Base-by-base conservation (phyloP, 2,888 invertebrate species). In the Meiosimyza platycephala region DNA sequence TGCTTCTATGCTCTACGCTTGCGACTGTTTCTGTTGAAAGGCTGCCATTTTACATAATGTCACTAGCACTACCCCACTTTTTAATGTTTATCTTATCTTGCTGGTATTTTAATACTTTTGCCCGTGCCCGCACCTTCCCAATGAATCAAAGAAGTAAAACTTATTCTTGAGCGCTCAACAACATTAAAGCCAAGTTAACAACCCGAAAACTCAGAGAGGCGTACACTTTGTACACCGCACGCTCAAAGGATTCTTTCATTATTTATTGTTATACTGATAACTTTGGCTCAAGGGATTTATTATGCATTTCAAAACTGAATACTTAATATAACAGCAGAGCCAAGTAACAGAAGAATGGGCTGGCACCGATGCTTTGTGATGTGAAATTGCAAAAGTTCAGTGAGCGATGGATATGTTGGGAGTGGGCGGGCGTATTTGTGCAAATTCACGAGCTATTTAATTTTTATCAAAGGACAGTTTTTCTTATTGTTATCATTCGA, bases 191-290 rank as follows among this genome's bases (percentile, higher is more conserved):
- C 76, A 75, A 78, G 76, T 77, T 79, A 78, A 79, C 77, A 77
- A 77, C 76, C 76, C 74, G 74, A 76, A 78, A 77, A 79, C 75
- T 73, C 75, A 76, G 69, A 75, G 60, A 59, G 73, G 76, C 72
- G 72, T 75, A 67, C 57, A 67, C 13, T 52, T 70, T 63, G 62
- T 40, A 40, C 40, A 52, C 40, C 51, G 64, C 50, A 63, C 70
- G 63, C 70, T 70, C 70, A 70, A 70, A 70, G 70, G 70, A 70
- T 70, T 70, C 70, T 71, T 72, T 76, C 74, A 76, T 76, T 76
- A 76, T 76, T 74, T 76, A 76, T 72, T 74, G 68, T 74, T 62
- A 52, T 47, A 51, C 71, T 68, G 75, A 75, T 74, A 75, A 71
- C 75, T 74, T 74, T 52, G 33, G 66, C 67, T 60, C 47, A 9